These are phyloP conservation scores for Harpalus rubripes DNA, from an alignment of 2,888 invertebrate genomes.

Conservation along the genomic window DNA sequence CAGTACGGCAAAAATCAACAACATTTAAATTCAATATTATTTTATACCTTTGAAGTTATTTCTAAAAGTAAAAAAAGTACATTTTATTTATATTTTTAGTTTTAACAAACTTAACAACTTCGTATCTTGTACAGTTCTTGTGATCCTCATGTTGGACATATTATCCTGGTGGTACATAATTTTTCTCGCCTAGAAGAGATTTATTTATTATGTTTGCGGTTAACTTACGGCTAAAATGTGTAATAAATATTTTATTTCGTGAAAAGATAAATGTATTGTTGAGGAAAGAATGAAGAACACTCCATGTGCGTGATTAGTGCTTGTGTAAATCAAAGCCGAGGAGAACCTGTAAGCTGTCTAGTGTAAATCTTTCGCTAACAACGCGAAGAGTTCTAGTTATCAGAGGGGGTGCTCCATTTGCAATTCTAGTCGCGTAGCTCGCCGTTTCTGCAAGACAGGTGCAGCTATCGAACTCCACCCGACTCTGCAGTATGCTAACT, in stretches of 20 bases:
- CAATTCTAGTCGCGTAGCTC: slow-evolving; percentile 58
- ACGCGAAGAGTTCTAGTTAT: slow-evolving; percentile 48
- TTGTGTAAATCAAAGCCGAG: slow-evolving; percentile 31
- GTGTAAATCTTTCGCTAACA: slow-evolving; percentile 57
- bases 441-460: slow-evolving; percentile 54
- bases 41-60: too few relatives aligned
- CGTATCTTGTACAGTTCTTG: too few relatives aligned
- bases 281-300: not conserved
- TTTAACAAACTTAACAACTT: too few relatives aligned
- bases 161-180: not conserved
- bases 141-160: too few relatives aligned
- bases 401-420: slow-evolving; percentile 49
- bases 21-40: too few relatives aligned
- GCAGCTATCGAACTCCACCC: slow-evolving; percentile 56
- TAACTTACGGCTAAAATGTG: not conserved
- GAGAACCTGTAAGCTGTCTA: slow-evolving; percentile 10
- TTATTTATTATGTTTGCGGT: not conserved
- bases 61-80: too few relatives aligned
- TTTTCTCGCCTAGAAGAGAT: not conserved
- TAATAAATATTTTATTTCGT: slow-evolving; percentile 10
- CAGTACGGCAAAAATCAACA: too few relatives aligned
- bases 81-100: too few relatives aligned
- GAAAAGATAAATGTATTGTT: not conserved
- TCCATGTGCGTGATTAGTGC: slow-evolving; percentile 19
- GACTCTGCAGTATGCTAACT: slow-evolving; percentile 64